Conservation (phyloP, 2,888 invertebrate species). For the Campoletis raptor region DNA sequence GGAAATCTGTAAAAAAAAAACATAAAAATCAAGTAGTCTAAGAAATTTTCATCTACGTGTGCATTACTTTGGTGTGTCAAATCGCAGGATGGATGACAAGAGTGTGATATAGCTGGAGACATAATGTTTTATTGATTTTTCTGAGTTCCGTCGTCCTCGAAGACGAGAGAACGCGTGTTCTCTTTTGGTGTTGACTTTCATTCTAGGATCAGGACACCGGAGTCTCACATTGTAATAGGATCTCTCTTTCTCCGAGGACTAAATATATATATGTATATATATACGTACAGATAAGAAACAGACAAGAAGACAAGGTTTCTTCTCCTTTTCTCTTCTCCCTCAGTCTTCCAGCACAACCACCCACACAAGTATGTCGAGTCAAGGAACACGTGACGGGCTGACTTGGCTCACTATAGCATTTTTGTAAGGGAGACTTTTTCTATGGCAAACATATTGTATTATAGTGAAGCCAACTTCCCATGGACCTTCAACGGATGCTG, state of each 20-base stretch:
- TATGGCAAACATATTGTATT: conserved; percentile 12
- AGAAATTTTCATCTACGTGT: background rate
- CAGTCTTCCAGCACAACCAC: background rate
- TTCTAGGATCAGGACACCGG: conserved; percentile 54
- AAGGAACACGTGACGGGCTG: background rate
- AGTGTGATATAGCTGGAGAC: conserved; percentile 9
- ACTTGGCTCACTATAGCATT: conserved; percentile 8
- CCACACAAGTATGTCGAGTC: background rate
- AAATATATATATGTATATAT: background rate
- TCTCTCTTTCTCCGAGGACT: conserved; percentile 46
- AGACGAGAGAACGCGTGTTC: conserved; percentile 19
- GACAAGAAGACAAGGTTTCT: conserved; percentile 18
- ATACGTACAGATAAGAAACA: conserved; percentile 20
- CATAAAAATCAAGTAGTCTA: background rate
- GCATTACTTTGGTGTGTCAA: background rate
- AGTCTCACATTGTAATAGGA: conserved; percentile 56
- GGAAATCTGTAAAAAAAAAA: background rate
- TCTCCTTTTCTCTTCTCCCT: background rate
- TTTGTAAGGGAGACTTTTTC: conserved; percentile 20
- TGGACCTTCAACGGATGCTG: background rate
- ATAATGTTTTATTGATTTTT: conserved; percentile 62
- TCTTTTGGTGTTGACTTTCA: conserved; percentile 60
- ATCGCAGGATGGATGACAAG: conserved; percentile 18
- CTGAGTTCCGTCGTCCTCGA: conserved; percentile 29
- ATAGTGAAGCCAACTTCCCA: background rate